phyloP scores from a whole-genome alignment of 2,888 invertebrate species.

The Dyspetes luteomarginatus region DNA sequence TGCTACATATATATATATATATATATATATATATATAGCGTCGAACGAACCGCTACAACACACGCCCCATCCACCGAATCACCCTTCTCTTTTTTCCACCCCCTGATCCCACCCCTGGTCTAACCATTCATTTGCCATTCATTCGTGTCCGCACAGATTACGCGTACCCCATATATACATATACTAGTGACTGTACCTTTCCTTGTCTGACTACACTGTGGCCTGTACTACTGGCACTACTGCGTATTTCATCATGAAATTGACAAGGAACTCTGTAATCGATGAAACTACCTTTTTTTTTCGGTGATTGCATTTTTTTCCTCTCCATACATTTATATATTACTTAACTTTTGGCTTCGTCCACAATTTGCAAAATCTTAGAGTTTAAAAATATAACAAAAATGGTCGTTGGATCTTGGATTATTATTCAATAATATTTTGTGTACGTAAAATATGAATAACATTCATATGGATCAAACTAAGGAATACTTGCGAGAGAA shows the following conservation, averaged over 20 bases:
- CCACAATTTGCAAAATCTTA: not conserved
- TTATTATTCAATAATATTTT: not conserved
- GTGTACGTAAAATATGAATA: not conserved
- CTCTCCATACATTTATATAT: not conserved
- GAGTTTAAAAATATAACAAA: too few relatives aligned
- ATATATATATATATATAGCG: not conserved
- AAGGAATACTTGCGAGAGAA: not conserved
- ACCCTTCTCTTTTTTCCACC: conserved; percentile 39
- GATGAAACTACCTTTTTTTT: not conserved
- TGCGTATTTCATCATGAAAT: not conserved
- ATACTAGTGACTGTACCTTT: conserved; percentile 18
- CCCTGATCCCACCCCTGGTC: conserved; percentile 44
- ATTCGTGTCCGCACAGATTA: conserved; percentile 82
- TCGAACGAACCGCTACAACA: conserved; percentile 65
- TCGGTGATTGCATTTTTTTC: conserved; percentile 45
- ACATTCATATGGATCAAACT: not conserved
- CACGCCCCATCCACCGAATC: conserved; percentile 71
- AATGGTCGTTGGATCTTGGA: too few relatives aligned
- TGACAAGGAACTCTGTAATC: not conserved
- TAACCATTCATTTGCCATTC: conserved; percentile 82
- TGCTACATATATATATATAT: conserved; percentile 68
- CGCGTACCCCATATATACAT: conserved; percentile 63
- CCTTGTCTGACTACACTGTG: conserved; percentile 16
- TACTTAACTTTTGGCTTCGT: not conserved
- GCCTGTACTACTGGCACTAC: not conserved